Evolutionary conservation across 1,140 invertebrate species (phyloP), one percentile per base, ranked within the genome.

Genomic region (Panagrolaimus sp.): DNA sequence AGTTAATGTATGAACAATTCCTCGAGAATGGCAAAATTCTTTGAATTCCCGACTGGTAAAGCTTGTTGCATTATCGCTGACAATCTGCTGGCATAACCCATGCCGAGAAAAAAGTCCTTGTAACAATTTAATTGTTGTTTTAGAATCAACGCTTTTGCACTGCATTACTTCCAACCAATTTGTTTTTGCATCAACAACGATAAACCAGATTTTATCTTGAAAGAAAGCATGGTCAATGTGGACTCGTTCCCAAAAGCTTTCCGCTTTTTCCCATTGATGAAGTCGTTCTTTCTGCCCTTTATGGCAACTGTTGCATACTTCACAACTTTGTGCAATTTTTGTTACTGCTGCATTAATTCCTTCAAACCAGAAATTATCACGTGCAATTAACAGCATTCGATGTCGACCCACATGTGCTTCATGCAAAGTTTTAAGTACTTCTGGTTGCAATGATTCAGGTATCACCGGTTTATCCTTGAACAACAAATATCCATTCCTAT

Each of bases 381-480:
- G 17, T n/a, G 79, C 81, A 9, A 81, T 43, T 2, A 67, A 46
- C 69, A 84, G 81, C 79, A 83, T 83, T 32, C 72, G 72, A 1
- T 74, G 70, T n/a, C 78, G 74, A 10, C 80, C 81, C 5, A 72
- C 52, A 65, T 83, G 80, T 21, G 58, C 71, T 12, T 48, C 45
- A 71, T 83, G 77, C 8, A 83, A 55, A 43, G 72, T 68, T 17
- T 74, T 43, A 28, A 82, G 43, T 45, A 83, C 73, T 64, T 71
- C 38, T 12, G 24, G n/a, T 55, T 52, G 71, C 24, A 76, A 66
- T 26, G 43, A 52, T n/a, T 55, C 21, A n/a, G 79, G 83, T 12
- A 83, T 74, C 3, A 52, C 24, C 3, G 47, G 15, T 52, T 21
- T 15, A 17, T 52, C 15, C 3, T 21, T 21, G 12, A 4, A 52